Percentiles rank a stretch among this genome's conserved stretches.
Evolutionary conservation across 2,797 vertebrate genomes (phyloP).

Genomic region (Limnodromus scolopaceus): DNA sequence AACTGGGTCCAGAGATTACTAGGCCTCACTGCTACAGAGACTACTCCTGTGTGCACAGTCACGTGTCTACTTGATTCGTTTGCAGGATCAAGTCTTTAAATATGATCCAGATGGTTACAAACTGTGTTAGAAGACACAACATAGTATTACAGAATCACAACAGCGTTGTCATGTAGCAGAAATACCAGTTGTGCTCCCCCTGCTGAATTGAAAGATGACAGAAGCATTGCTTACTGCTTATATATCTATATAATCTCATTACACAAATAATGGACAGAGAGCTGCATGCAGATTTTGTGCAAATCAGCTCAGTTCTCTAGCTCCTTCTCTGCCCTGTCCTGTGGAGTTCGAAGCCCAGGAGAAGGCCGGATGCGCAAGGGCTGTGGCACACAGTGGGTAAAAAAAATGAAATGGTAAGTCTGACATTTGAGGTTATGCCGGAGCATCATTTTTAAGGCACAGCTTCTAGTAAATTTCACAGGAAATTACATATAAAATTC

Average conservation of each 20-base stretch:
- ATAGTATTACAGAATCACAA: not conserved
- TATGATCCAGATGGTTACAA: fast-evolving
- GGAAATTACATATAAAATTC: not conserved
- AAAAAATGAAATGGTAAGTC: not conserved
- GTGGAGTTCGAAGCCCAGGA: not conserved
- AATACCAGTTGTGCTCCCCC: not conserved
- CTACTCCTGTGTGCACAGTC: not conserved
- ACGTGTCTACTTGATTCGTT: fast-evolving
- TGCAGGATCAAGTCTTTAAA: not conserved
- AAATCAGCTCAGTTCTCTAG: not conserved
- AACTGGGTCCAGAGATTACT: not conserved
- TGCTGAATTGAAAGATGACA: not conserved
- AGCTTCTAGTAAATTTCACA: not conserved
- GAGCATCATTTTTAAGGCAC: not conserved
- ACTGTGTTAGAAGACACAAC: fast-evolving
- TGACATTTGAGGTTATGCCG: not conserved
- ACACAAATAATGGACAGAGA: not conserved
- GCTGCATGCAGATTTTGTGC: fast-evolving
- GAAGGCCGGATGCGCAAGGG: fast-evolving
- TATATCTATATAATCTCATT: fast-evolving
- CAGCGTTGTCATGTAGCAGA: not conserved
- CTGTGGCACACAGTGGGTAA: not conserved
- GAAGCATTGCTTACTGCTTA: not conserved
- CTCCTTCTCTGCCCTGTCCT: not conserved
- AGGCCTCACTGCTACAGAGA: not conserved